These are phyloP conservation scores for Epinephelus coioides DNA, from an alignment of 2,797 vertebrate genomes.

Conservation along the genomic window DNA sequence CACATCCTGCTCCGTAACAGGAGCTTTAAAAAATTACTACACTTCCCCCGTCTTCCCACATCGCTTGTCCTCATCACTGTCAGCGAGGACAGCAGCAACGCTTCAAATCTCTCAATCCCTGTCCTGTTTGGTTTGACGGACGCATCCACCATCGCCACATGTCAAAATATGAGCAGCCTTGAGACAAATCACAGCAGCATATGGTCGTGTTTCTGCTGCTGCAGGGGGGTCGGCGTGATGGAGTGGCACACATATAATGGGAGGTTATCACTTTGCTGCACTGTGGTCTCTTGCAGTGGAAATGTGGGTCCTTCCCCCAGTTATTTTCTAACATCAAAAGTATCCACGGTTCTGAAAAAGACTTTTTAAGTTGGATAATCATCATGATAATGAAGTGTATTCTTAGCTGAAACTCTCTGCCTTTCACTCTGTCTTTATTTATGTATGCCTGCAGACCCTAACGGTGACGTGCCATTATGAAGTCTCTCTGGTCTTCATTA, in stretches of 20 bases:
- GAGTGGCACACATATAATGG: not conserved
- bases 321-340: slow-evolving; percentile 38
- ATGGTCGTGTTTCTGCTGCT: not conserved
- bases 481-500: slow-evolving; percentile 82
- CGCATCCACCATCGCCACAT: slow-evolving; percentile 25
- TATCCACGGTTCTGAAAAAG: slow-evolving; percentile 15
- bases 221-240: not conserved
- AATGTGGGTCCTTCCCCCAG: slow-evolving; percentile 6
- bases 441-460: slow-evolving; percentile 56
- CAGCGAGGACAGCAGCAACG: slow-evolving; percentile 15
- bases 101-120: slow-evolving; percentile 31
- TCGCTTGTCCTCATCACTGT: slow-evolving; percentile 22
- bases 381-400: slow-evolving; percentile 49
- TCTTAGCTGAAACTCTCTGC: slow-evolving; percentile 37
- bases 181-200: slow-evolving; percentile 43
- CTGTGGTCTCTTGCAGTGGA: not conserved
- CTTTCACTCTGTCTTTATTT: slow-evolving; percentile 43
- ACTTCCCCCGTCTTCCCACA: slow-evolving; percentile 17
- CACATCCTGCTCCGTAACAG: not conserved
- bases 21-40: slow-evolving; percentile 49
- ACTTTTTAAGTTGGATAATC: slow-evolving; percentile 35
- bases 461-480: slow-evolving; percentile 39
- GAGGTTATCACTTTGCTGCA: not conserved
- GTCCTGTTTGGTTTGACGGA: slow-evolving; percentile 40
- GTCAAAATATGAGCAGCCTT: slow-evolving; percentile 40